Conservation (phyloP, 64 coral and sea anemone genomes). For the Stichodactyla mertensii region DNA sequence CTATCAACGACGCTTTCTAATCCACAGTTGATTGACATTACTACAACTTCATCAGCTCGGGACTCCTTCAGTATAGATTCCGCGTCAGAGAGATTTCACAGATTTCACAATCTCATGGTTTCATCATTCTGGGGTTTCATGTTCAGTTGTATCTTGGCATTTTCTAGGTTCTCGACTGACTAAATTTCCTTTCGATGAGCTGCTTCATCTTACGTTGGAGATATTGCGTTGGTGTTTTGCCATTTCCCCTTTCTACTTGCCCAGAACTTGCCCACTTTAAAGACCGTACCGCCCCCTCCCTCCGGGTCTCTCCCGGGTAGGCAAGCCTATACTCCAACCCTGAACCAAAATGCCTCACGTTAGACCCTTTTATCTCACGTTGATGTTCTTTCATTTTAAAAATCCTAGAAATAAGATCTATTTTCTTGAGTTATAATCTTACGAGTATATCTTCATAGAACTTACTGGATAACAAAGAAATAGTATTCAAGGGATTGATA, state of each 20-base stretch:
- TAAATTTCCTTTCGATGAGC: background rate
- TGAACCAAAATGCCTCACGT: too few species aligned
- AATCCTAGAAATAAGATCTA: too few species aligned
- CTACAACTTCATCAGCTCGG: background rate
- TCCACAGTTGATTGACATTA: background rate
- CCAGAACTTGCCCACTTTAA: background rate
- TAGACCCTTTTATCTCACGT: too few species aligned
- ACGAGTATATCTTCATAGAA: too few species aligned
- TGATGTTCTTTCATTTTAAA: too few species aligned
- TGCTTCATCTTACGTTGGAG: background rate
- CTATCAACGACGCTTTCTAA: background rate
- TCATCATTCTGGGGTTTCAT: background rate
- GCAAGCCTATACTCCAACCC: too few species aligned
- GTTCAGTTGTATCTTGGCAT: background rate
- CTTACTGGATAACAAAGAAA: too few species aligned
- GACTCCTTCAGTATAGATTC: background rate
- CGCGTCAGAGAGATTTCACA: background rate
- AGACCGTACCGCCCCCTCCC: background rate
- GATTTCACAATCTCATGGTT: background rate
- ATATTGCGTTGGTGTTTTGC: background rate
- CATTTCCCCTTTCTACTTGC: background rate
- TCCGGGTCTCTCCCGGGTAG: too few species aligned
- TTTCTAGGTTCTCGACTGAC: background rate
- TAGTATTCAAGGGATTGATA: too few species aligned
- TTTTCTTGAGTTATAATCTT: too few species aligned